A percentile compares a stretch with the other conserved stretches of the same genome.
Conservation (phyloP, 2,888 invertebrate species). For the Endotricha flammealis region DNA sequence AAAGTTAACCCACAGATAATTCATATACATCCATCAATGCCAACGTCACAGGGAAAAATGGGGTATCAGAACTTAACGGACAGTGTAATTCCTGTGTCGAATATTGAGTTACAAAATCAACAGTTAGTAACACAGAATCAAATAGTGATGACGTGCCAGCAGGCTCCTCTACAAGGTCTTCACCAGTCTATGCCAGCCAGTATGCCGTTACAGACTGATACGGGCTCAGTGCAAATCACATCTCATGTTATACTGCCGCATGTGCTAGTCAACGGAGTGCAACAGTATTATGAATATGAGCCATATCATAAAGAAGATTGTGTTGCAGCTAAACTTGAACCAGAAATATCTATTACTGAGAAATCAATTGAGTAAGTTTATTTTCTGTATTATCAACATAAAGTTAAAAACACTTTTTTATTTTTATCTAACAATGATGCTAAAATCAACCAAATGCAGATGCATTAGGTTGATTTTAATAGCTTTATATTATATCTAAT, state of each 20-base stretch:
- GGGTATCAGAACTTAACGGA: conserved; percentile 53
- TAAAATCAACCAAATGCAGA: too few relatives aligned
- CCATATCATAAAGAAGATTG: conserved; percentile 48
- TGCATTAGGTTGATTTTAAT: too few relatives aligned
- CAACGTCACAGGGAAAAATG: conserved; percentile 49
- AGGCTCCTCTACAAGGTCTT: conserved; percentile 46
- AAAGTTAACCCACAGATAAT: conserved; percentile 49
- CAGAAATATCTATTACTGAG: conserved; percentile 31
- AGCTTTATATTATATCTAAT: too few relatives aligned
- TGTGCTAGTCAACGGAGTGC: conserved; percentile 48
- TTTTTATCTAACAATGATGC: too few relatives aligned
- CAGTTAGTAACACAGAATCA: conserved; percentile 50
- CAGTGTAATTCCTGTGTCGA: conserved; percentile 48
- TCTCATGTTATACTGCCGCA: conserved; percentile 61
- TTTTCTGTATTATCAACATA: too few relatives aligned
- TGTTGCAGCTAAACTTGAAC: conserved; percentile 46
- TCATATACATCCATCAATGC: conserved; percentile 49
- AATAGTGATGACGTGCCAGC: conserved; percentile 60
- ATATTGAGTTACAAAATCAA: conserved; percentile 40
- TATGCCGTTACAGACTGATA: conserved; percentile 40
- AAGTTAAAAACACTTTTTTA: too few relatives aligned
- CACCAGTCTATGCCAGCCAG: conserved; percentile 33
- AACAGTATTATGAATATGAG: conserved; percentile 52
- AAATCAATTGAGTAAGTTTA: conserved; percentile 48
- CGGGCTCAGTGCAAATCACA: conserved; percentile 51